Evolutionary conservation across 2,888 invertebrate genomes (phyloP).

Genomic region (Lasiommata megera): DNA sequence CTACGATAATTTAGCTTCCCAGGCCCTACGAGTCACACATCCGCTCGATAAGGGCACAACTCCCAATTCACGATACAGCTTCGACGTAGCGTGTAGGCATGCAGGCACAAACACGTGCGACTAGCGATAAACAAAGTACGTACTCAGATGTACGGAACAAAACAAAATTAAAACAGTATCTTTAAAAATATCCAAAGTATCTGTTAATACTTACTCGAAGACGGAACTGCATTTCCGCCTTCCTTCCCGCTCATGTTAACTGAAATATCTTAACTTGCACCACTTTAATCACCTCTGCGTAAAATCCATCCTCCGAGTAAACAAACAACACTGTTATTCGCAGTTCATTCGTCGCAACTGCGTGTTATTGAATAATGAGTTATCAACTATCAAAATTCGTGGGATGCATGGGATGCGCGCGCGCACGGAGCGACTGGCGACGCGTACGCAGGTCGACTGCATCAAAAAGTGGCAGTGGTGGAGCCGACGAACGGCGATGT

Average conservation of each 20-base stretch:
- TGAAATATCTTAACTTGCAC: conserved; percentile 62
- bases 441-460: conserved; percentile 79
- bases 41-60: conserved; percentile 66
- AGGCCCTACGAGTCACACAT: conserved; percentile 60
- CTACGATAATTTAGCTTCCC: conserved; percentile 60
- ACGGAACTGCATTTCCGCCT: conserved; percentile 80
- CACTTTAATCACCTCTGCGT: conserved; percentile 73
- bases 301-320: conserved; percentile 64
- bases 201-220: conserved; percentile 68
- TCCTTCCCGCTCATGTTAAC: conserved; percentile 77
- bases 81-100: conserved; percentile 40
- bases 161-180: conserved; percentile 32
- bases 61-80: conserved; percentile 51
- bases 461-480: conserved; percentile 70
- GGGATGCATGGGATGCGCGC: conserved; percentile 67
- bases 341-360: conserved; percentile 51
- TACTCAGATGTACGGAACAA: conserved; percentile 6
- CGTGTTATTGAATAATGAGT: conserved; percentile 50
- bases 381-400: conserved; percentile 60
- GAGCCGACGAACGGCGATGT: conserved; percentile 56
- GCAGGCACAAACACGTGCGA: conserved; percentile 43
- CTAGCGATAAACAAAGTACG: conserved; percentile 25
- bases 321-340: conserved; percentile 57
- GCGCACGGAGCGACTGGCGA: conserved; percentile 71
- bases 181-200: conserved; percentile 42